Percentiles rank a stretch among this genome's conserved stretches.
Evolutionary conservation across 2,888 invertebrate species (phyloP).

Genomic region (Volucella inflata): DNA sequence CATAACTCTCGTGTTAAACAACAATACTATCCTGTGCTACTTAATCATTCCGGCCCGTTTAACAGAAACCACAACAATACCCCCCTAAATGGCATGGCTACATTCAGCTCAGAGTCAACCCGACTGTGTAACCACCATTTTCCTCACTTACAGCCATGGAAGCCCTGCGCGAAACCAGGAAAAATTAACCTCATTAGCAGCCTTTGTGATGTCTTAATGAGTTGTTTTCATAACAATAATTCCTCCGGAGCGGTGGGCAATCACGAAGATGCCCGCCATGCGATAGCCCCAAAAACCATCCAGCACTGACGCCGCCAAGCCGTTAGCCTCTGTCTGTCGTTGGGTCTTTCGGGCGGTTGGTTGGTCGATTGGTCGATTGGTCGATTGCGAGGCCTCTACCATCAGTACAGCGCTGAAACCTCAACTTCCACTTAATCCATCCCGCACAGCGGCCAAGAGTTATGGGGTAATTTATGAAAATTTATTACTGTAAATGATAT

Average conservation of each 20-base stretch:
- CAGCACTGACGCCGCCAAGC: not conserved
- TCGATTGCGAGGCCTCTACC: conserved; percentile 5
- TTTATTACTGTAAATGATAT: conserved; percentile 75
- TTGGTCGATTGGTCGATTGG: no score
- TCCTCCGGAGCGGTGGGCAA: conserved; percentile 54
- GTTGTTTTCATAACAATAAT: conserved; percentile 73
- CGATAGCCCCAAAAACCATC: conserved; percentile 50
- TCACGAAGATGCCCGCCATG: conserved; percentile 68
- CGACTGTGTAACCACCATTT: conserved; percentile 37
- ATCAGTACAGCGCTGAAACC: conserved; percentile 37
- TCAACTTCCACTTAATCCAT: conserved; percentile 65
- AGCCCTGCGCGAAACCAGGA: conserved; percentile 46
- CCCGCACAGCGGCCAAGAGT: conserved; percentile 51
- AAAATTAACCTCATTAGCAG: conserved; percentile 76
- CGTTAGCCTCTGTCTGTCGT: no score
- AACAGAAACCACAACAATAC: conserved; percentile 60
- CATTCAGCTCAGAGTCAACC: not conserved
- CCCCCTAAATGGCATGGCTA: conserved; percentile 53
- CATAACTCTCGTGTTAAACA: conserved; percentile 65
- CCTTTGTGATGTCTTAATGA: conserved; percentile 77
- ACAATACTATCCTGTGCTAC: conserved; percentile 48
- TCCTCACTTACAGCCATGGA: conserved; percentile 25
- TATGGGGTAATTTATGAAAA: conserved; percentile 72
- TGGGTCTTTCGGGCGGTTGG: no score
- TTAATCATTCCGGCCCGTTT: conserved; percentile 65